Evolutionary conservation across 2,888 invertebrate species (phyloP).

Genomic region (Chymomyza amoena): DNA sequence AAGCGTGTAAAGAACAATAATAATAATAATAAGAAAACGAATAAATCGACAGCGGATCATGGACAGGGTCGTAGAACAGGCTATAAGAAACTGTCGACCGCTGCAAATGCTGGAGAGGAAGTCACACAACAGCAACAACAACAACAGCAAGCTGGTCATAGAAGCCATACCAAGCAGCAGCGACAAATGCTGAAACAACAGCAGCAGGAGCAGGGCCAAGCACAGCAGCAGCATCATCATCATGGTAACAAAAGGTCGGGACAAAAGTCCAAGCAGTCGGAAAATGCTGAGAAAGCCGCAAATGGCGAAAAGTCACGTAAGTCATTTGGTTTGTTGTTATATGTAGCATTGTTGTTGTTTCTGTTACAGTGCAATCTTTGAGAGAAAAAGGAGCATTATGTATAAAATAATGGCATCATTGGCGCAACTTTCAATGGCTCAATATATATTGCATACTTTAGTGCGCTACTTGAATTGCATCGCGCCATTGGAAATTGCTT

Average conservation of each 20-base stretch:
- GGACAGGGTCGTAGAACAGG: conserved; percentile 37
- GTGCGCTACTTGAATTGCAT: neutral
- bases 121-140: conserved; percentile 56
- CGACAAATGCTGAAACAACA: conserved; percentile 70
- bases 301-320: conserved; percentile 44
- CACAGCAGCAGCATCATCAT: conserved; percentile 41
- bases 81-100: conserved; percentile 42
- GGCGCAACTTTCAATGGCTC: neutral
- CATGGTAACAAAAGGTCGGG: conserved; percentile 69
- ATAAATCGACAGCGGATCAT: conserved; percentile 48
- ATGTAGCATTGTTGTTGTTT: neutral
- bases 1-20: conserved; percentile 64
- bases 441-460: conserved; percentile 20
- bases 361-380: neutral
- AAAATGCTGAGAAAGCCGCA: conserved; percentile 36
- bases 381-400: neutral
- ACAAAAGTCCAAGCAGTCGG: conserved; percentile 21
- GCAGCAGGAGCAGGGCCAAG: conserved; percentile 35
- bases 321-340: conserved; percentile 19
- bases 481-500: neutral
- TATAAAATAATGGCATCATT: neutral
- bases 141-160: conserved; percentile 45
- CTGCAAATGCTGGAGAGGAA: conserved; percentile 30
- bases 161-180: conserved; percentile 60
- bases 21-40: conserved; percentile 67